A percentile compares a stretch with the other conserved stretches of the same genome.
phyloP scores from a whole-genome alignment of 2,113 vertebrate species.

The Neotoma lepida region DNA sequence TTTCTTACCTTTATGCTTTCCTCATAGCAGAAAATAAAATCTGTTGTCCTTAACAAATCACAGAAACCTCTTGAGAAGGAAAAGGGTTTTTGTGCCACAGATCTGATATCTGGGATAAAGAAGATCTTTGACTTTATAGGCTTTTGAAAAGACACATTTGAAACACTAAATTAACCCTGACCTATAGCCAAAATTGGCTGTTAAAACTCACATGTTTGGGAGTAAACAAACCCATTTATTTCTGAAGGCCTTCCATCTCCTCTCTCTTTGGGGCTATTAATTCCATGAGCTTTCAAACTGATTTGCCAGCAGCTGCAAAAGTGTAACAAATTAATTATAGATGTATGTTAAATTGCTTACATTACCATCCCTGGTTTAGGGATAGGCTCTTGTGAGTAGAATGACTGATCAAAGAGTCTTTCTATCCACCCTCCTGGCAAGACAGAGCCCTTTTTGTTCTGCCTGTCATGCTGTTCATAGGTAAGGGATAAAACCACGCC shows the following conservation, averaged over 20 bases:
- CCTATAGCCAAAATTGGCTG: constrained; percentile 72
- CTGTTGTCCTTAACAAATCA: background rate
- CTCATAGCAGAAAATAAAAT: background rate
- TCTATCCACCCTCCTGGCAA: constrained; percentile 81
- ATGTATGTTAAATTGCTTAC: constrained; percentile 98
- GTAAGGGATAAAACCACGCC: constrained; percentile 61
- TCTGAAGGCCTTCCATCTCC: constrained; percentile 76
- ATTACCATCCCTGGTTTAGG: constrained; percentile 89
- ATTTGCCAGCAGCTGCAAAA: constrained; percentile 84
- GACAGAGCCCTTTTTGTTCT: constrained; percentile 66
- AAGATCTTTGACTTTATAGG: constrained; percentile 46
- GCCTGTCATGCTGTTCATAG: constrained; percentile 69
- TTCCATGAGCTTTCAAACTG: constrained; percentile 84
- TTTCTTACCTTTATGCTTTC: constrained; percentile 12
- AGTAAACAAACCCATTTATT: constrained; percentile 77
- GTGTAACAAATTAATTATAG: constrained; percentile 96
- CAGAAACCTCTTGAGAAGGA: constrained; percentile 7
- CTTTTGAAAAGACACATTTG: constrained; percentile 74
- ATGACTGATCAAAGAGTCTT: constrained; percentile 88
- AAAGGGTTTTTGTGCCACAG: background rate
- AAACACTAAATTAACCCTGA: constrained; percentile 80
- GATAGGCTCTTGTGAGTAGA: constrained; percentile 84
- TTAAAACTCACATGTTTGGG: constrained; percentile 73
- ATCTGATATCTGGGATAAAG: constrained; percentile 7
- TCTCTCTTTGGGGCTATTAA: constrained; percentile 85